phyloP scores from a whole-genome alignment of 2,888 invertebrate species.

The Amblyjoppa fuscipennis region DNA sequence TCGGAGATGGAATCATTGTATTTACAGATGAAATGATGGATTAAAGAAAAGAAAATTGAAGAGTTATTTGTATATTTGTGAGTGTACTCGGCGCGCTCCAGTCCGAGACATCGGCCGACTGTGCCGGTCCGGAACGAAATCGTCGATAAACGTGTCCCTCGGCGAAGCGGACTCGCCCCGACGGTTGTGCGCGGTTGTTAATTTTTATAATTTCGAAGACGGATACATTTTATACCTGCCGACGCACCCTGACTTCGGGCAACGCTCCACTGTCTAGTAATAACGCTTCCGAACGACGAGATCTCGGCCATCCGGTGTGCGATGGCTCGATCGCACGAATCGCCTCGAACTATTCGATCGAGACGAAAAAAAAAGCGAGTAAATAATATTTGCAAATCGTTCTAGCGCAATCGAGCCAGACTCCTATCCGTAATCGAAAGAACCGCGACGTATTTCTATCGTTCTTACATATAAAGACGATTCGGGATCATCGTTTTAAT shows the following conservation, averaged over 20 bases:
- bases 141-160: neutral
- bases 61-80: slow-evolving; percentile 68
- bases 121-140: neutral
- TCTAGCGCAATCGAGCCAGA: slow-evolving; percentile 57
- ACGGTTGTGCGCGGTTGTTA: slow-evolving; percentile 49
- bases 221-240: slow-evolving; percentile 35
- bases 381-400: slow-evolving; percentile 25
- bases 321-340: neutral
- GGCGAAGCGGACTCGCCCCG: neutral
- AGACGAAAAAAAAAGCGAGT: neutral
- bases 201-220: slow-evolving; percentile 51
- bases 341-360: slow-evolving; percentile 4
- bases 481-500: slow-evolving; percentile 32
- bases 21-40: slow-evolving; percentile 72
- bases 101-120: neutral
- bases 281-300: slow-evolving; percentile 9
- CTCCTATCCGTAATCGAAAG: slow-evolving; percentile 42
- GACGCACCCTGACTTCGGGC: neutral
- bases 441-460: slow-evolving; percentile 59
- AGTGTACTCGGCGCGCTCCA: slow-evolving; percentile 30
- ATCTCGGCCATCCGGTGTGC: neutral
- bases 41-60: slow-evolving; percentile 64
- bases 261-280: slow-evolving; percentile 13
- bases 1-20: slow-evolving; percentile 74
- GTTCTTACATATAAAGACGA: slow-evolving; percentile 48